These are phyloP conservation scores for Alces alces DNA, from an alignment of 2,113 vertebrate species.

Conservation along the genomic window DNA sequence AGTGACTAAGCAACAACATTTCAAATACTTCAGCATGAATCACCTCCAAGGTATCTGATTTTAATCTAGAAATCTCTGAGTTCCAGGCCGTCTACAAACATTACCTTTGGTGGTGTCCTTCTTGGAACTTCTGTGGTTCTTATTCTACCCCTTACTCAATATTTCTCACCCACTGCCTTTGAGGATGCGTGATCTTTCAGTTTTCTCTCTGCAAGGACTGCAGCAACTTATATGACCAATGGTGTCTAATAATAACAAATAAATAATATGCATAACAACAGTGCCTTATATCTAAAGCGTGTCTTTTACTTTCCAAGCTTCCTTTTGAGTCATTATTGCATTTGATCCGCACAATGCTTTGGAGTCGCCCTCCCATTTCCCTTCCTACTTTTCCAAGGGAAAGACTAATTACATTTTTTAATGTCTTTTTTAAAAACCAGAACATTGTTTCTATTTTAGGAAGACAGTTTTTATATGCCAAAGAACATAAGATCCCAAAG, in stretches of 20 bases:
- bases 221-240: neutral
- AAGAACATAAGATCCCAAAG: conserved; percentile 37
- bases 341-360: neutral
- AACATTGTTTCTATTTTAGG: conserved; percentile 48
- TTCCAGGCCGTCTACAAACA: neutral
- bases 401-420: conserved; percentile 35
- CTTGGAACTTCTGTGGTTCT: neutral
- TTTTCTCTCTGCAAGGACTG: neutral
- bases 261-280: neutral
- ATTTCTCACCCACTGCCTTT: neutral
- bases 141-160: neutral
- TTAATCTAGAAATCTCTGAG: neutral
- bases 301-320: neutral
- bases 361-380: neutral
- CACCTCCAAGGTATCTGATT: neutral
- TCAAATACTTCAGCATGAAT: neutral
- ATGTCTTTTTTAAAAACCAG: neutral
- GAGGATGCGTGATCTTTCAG: neutral
- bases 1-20: neutral
- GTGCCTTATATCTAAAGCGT: neutral
- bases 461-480: conserved; percentile 29
- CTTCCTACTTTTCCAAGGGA: neutral
- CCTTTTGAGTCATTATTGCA: neutral
- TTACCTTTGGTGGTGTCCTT: neutral
- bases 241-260: neutral